These are phyloP conservation scores for Hirtodrosophila histrioides DNA, from an alignment of 2,888 invertebrate genomes.

Conservation along the genomic window DNA sequence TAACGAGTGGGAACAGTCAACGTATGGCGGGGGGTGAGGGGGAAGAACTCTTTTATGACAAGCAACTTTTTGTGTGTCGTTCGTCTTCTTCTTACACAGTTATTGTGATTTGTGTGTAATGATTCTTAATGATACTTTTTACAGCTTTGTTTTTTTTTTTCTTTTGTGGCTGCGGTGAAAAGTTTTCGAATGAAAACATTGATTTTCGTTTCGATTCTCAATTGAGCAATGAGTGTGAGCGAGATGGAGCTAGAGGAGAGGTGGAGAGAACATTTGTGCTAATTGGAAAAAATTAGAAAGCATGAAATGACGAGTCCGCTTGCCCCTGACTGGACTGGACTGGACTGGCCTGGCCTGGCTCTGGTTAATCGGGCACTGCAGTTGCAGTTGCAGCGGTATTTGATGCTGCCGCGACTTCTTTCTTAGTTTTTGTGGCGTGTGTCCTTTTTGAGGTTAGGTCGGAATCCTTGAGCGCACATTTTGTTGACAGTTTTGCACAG, in stretches of 20 bases:
- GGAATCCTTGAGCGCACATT: conserved; percentile 39
- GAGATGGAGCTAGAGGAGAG: conserved; percentile 6
- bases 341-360: neutral
- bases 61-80: conserved; percentile 41
- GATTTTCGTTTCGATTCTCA: conserved; percentile 68
- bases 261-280: conserved; percentile 58
- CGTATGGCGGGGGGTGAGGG: neutral
- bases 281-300: conserved; percentile 78
- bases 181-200: conserved; percentile 34
- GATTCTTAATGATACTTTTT: conserved; percentile 33
- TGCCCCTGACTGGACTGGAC: conserved; percentile 31
- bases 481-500: conserved; percentile 29
- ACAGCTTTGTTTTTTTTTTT: conserved; percentile 26
- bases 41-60: conserved; percentile 26
- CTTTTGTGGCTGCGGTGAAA: conserved; percentile 11
- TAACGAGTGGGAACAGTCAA: conserved; percentile 10
- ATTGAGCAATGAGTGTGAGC: conserved; percentile 2
- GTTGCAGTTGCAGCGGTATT: conserved; percentile 37
- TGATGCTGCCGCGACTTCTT: conserved; percentile 5
- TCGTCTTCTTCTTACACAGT: conserved; percentile 3
- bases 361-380: conserved; percentile 67
- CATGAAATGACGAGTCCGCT: conserved; percentile 72
- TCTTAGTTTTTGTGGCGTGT: neutral
- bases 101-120: conserved; percentile 39
- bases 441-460: conserved; percentile 27